phyloP scores from a whole-genome alignment of 2,888 invertebrate species.

The Cryptus armator region DNA sequence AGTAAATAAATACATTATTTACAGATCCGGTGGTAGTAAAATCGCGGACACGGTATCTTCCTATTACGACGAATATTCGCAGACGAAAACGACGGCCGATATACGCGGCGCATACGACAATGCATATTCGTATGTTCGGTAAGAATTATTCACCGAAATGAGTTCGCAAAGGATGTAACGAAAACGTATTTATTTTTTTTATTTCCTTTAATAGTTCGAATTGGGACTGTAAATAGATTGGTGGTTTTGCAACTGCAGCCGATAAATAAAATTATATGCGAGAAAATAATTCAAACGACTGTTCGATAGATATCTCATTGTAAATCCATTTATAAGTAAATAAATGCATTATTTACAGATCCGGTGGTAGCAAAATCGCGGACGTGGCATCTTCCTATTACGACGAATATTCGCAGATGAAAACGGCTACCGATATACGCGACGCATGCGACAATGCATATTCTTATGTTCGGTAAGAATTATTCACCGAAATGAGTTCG shows the following conservation, averaged over 20 bases:
- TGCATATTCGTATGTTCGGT: not conserved
- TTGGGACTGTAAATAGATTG: too few species aligned
- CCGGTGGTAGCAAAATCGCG: constrained; percentile 62
- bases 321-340: not conserved
- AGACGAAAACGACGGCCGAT: constrained; percentile 2
- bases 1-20: not conserved
- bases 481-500: not conserved
- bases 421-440: not conserved
- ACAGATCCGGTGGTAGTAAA: constrained; percentile 57
- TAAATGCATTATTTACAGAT: constrained; percentile 34
- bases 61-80: constrained; percentile 70
- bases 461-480: not conserved
- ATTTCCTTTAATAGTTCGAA: too few species aligned
- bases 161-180: not conserved
- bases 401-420: constrained; percentile 60
- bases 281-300: too few species aligned
- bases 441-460: not conserved
- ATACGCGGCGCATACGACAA: not conserved
- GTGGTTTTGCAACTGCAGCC: too few species aligned
- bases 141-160: not conserved
- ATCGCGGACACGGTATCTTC: constrained; percentile 76
- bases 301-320: too few species aligned
- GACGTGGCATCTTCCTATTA: constrained; percentile 77
- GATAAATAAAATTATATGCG: too few species aligned
- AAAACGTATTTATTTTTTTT: too few species aligned